Base-by-base conservation (phyloP, 2,888 invertebrate genomes). In the Tipula unca region DNA sequence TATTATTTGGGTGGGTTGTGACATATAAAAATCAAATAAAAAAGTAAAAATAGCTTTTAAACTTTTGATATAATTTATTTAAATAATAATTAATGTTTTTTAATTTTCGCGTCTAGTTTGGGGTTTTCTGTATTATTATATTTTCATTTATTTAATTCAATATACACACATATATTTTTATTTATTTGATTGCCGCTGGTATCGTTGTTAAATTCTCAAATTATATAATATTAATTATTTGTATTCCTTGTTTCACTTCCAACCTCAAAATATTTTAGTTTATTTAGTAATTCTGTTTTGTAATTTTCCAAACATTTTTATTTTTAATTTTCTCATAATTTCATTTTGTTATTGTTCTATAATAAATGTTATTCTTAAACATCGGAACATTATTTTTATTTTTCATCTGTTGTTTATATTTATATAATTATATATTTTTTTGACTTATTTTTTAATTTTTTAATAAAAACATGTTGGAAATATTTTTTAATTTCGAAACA, bases 231-330 rank as follows among this genome's bases (percentile, higher is more conserved):
- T 29, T 29, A 82, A 29, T 82, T 29, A 82, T 82, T 82, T 29
- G 29, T 82, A 29, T 83, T 83, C 83, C 83, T 32, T 83, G n/a
- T 83, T 83, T 83, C 83, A 83, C 83, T 83, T 83, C 35, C 32
- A 29, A 83, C 83, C 29, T 83, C 69, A 69, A 69, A 20, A 13
- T 69, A 25, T 83, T 29, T 83, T 83, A 32, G 5, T 83, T 83
- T 29, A 14, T 83, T 83, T 82, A 13, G 10, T 82, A 3, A 82
- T 82, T 82, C 29, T 54, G n/a, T 82, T 82, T 29, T 82, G 6
- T 29, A 82, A 17, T 83, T 83, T 83, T 83, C 35, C 32, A 29
- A 32, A 32, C 35, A 32, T 83, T 32, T 6, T 6, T 3, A 17
- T 83, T 83, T 83, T 35, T 83, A 69, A 25, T 69, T 69, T 25